Percentiles rank a stretch among this genome's conserved stretches.
Conservation (phyloP, 1,140 invertebrate species). For the Eufriesea mexicana region DNA sequence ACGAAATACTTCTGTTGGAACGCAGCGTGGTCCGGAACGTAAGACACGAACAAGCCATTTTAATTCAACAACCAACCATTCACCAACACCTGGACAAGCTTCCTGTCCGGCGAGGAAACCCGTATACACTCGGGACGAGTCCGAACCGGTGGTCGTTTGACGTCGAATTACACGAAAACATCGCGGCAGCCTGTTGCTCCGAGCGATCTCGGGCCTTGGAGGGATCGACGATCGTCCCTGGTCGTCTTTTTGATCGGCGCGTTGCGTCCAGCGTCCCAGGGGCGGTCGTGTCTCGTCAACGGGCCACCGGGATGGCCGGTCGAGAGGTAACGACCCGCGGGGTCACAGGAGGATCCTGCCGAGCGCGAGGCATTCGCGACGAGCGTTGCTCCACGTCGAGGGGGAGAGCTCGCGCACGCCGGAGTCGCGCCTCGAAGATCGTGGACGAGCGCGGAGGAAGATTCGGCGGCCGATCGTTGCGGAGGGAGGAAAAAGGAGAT, state of each 20-base stretch:
- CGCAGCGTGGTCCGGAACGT: not conserved
- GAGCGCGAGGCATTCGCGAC: slow-evolving; percentile 25
- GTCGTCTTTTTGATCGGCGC: slow-evolving; percentile 40
- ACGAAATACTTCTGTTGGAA: too few species aligned
- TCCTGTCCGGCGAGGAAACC: not conserved
- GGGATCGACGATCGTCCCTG: slow-evolving; percentile 5
- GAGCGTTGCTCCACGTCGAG: slow-evolving; percentile 16
- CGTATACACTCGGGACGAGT: not conserved
- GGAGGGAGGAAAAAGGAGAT: slow-evolving; percentile 42
- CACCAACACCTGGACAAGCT: not conserved
- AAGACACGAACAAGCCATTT: not conserved
- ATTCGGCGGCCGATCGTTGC: slow-evolving; percentile 7
- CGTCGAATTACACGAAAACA: slow-evolving; percentile 41
- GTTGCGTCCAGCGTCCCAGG: slow-evolving; percentile 52
- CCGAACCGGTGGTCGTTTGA: slow-evolving; percentile 19
- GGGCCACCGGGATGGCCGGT: slow-evolving; percentile 59
- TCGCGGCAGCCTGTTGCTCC: not conserved
- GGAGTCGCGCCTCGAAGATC: slow-evolving; percentile 29
- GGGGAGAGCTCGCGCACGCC: slow-evolving; percentile 55
- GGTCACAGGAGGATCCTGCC: slow-evolving; percentile 51
- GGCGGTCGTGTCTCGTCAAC: slow-evolving; percentile 69
- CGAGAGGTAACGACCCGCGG: slow-evolving; percentile 65
- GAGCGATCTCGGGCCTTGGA: not conserved
- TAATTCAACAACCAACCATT: not conserved
- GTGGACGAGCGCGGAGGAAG: not conserved